Evolutionary conservation across 92 coral and sea anemone species (phyloP), one percentile per base, ranked within the genome.

Genomic region (Ricordea florida): DNA sequence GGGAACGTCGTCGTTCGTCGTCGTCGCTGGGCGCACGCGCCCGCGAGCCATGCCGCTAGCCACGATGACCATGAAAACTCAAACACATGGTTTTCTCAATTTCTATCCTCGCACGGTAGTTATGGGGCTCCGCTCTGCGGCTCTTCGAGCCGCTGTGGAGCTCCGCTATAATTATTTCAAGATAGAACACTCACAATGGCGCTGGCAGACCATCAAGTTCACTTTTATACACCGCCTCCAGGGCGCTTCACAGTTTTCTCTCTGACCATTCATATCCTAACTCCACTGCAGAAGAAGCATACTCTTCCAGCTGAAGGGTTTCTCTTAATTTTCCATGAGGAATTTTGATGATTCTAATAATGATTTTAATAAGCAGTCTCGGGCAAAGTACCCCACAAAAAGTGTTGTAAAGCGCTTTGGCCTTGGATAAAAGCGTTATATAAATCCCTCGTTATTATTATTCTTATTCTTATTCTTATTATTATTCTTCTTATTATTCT

Each of bases 241-340:
- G 34, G 60, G 60, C 60, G 34, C 60, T 24, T 23, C 37, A 37
- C 31, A 53, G 60, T 53, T 53, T 53, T 7, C 60, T 0, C 60
- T 53, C 60, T 26, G 60, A 53, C 60, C 60, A 53, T 8, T 53
- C 60, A 7, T 29, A 13, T 26, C 62, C 35, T 21, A 55, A 55
- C 62, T 55, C 62, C 2, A 55, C 62, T 26, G 62, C 62, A 1
- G 62, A 55, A 22, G 62, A 36, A 55, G 62, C 62, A 55, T 55
- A 55, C 20, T 40, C 62, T 27, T 55, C 62, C 62, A 55, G 35
- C 21, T 55, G 62, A 55, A 55, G 62, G 31, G 62, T 55, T 55
- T 55, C 62, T 29, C 41, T 27, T 29, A 55, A 29, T 40, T 55
- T 55, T 55, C 62, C 62, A 28, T 40, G 38, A 30, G 62, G 37